Conservation (phyloP, 2,797 vertebrate genomes). For the Petrocephalus sullivani region DNA sequence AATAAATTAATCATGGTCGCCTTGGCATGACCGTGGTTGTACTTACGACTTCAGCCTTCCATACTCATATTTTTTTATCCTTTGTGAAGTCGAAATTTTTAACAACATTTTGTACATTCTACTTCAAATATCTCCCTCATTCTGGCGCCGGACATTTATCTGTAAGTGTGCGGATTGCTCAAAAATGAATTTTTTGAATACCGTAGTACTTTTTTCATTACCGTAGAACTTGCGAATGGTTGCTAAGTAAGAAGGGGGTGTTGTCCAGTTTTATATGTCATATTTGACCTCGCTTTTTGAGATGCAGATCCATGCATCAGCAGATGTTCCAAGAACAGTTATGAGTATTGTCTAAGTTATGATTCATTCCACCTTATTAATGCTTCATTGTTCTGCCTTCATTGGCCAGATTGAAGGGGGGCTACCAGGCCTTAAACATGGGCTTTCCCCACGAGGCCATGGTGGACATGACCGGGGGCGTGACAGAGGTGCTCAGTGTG, state of each 20-base stretch:
- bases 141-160: neutral
- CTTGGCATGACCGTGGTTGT: neutral
- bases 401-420: conserved; percentile 61
- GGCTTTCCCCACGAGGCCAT: conserved; percentile 72
- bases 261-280: neutral
- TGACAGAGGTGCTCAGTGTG: conserved; percentile 52
- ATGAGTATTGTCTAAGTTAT: neutral
- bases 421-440: conserved; percentile 65
- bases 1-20: neutral
- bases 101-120: neutral
- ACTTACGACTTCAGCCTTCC: no score
- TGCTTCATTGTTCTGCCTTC: neutral
- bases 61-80: neutral
- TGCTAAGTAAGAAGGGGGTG: neutral
- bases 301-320: neutral
- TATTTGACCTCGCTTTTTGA: neutral
- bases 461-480: conserved; percentile 68
- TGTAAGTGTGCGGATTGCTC: neutral
- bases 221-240: neutral
- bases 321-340: neutral
- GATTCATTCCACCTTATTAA: neutral
- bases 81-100: neutral
- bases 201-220: neutral
- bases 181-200: neutral
- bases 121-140: neutral